Evolutionary conservation across 1,140 invertebrate genomes (phyloP).

Genomic region (Anadara kagoshimensis): DNA sequence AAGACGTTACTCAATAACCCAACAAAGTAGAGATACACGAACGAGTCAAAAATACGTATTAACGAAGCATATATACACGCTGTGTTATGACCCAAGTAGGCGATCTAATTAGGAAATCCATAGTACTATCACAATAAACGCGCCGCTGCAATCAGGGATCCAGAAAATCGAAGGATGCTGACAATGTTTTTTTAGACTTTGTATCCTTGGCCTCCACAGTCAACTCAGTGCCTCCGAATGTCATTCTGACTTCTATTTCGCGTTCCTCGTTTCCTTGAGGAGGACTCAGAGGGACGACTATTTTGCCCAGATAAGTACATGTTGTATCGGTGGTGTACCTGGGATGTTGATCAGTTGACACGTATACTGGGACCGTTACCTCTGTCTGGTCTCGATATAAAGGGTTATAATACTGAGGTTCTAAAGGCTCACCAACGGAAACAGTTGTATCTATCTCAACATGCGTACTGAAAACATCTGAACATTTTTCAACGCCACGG

Average conservation of each 20-base stretch:
- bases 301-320: slow-evolving; percentile 32
- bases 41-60: too few relatives aligned
- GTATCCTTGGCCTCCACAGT: slow-evolving; percentile 30
- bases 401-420: slow-evolving; percentile 19
- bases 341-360: slow-evolving; percentile 25
- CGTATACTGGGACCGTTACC: slow-evolving; percentile 22
- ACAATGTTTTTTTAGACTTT: background rate
- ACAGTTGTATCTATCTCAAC: slow-evolving; percentile 22
- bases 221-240: slow-evolving; percentile 40
- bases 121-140: too few relatives aligned
- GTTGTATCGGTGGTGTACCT: slow-evolving; percentile 25
- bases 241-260: slow-evolving; percentile 38
- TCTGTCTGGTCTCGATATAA: slow-evolving; percentile 18
- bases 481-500: slow-evolving; percentile 17
- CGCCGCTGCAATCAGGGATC: slow-evolving; percentile 26
- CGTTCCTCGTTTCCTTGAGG: slow-evolving; percentile 4
- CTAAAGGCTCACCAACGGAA: slow-evolving; percentile 23
- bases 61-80: too few relatives aligned
- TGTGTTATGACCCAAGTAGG: too few relatives aligned
- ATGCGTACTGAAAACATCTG: slow-evolving; percentile 27
- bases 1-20: too few relatives aligned
- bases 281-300: slow-evolving; percentile 11
- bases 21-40: too few relatives aligned
- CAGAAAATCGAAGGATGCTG: slow-evolving; percentile 39
- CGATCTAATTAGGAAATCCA: too few relatives aligned